Conservation (phyloP, 2,797 vertebrate species). For the Podarcis lilfordi region DNA sequence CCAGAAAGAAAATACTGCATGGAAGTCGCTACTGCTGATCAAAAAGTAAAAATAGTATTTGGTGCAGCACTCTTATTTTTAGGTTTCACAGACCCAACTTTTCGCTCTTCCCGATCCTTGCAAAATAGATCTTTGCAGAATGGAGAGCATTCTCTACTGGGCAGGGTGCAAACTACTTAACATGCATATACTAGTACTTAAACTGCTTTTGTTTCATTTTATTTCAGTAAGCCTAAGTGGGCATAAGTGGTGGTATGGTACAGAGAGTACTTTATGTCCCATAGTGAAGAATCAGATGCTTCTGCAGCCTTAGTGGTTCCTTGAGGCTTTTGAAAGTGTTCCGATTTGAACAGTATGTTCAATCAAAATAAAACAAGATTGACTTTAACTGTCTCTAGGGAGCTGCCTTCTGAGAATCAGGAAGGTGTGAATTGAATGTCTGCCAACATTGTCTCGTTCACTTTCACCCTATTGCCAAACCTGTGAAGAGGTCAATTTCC, state of each 20-base stretch:
- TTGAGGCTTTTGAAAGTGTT: neutral
- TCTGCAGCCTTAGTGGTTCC: neutral
- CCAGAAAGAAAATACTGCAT: neutral
- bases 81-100: neutral
- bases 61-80: neutral
- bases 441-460: neutral
- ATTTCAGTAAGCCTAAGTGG: neutral
- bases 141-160: neutral
- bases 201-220: neutral
- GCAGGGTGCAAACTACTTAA: neutral
- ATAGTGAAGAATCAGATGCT: neutral
- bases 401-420: neutral
- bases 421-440: neutral
- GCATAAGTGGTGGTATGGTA: neutral
- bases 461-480: neutral
- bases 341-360: neutral
- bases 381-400: neutral
- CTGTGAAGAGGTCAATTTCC: slow-evolving; percentile 1
- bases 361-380: neutral
- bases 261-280: neutral
- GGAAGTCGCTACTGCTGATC: neutral
- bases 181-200: neutral
- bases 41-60: neutral
- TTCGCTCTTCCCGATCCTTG: neutral
- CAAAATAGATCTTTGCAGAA: neutral